Evolutionary conservation across 2,797 vertebrate species (phyloP).

Genomic region (Epinephelus malabaricus): DNA sequence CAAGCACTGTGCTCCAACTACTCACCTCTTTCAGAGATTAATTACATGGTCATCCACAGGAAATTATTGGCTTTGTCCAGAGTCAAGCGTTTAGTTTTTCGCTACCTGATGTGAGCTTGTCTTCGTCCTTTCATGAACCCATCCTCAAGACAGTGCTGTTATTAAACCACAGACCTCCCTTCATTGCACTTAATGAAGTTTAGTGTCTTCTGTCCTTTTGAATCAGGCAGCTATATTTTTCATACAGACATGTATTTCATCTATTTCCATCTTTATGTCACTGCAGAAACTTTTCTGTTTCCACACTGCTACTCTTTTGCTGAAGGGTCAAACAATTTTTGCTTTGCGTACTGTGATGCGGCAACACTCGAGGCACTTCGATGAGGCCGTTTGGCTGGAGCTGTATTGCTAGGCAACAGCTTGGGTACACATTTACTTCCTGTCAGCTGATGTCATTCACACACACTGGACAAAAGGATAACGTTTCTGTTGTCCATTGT

Average conservation of each 20-base stretch:
- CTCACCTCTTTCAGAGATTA: slow-evolving; percentile 43
- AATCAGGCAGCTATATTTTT: neutral
- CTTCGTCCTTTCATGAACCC: slow-evolving; percentile 37
- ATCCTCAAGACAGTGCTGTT: neutral
- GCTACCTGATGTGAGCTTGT: neutral
- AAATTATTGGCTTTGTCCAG: slow-evolving; percentile 44
- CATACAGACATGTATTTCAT: slow-evolving; percentile 5
- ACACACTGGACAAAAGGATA: no score
- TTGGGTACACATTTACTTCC: no score
- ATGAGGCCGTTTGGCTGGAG: neutral
- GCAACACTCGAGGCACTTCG: neutral
- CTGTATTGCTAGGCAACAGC: no score
- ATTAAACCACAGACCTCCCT: slow-evolving; percentile 25
- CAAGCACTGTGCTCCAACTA: slow-evolving; percentile 13
- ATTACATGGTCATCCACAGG: slow-evolving; percentile 44
- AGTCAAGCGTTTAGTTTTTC: slow-evolving; percentile 14
- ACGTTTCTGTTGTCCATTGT: no score
- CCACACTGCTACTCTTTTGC: neutral
- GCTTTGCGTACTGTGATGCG: neutral
- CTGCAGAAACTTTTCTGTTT: neutral
- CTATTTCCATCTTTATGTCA: slow-evolving; percentile 3
- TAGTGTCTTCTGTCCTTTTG: slow-evolving; percentile 17
- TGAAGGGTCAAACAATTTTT: slow-evolving; percentile 3
- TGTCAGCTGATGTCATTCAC: no score
- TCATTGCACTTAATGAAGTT: slow-evolving; percentile 32